Conservation (phyloP, 2,888 invertebrate species). For the Sesia bembeciformis region DNA sequence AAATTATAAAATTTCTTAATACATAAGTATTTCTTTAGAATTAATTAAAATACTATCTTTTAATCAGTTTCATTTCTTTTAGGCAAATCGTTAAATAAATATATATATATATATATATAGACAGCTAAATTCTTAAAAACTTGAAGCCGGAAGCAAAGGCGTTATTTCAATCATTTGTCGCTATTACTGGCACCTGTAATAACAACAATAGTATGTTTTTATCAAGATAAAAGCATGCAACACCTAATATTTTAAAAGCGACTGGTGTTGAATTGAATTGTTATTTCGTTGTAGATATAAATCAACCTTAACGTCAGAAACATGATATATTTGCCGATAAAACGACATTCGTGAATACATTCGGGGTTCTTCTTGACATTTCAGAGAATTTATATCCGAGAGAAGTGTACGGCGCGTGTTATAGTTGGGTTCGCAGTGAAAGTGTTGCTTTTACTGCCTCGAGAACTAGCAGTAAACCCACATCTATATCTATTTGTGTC, state of each 20-base stretch:
- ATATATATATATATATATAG: no score
- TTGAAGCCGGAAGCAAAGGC: no score
- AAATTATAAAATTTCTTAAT: no score
- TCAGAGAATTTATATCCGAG: conserved; percentile 20
- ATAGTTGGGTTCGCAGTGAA: conserved; percentile 10
- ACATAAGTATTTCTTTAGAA: no score
- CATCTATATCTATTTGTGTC: no score
- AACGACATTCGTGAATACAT: conserved; percentile 52
- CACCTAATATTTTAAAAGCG: conserved; percentile 11
- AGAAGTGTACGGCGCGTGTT: conserved; percentile 12
- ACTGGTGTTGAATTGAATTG: conserved; percentile 36
- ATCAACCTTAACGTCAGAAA: conserved; percentile 49
- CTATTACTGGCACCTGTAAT: background rate
- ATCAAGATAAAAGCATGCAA: background rate
- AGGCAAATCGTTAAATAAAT: no score
- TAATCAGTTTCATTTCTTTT: no score
- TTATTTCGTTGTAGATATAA: conserved; percentile 41
- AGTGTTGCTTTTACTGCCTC: conserved; percentile 5
- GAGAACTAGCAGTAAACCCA: background rate
- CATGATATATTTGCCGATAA: conserved; percentile 54
- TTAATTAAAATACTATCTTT: no score
- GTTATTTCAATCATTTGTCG: background rate
- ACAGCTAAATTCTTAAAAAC: no score
- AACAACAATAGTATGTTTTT: background rate
- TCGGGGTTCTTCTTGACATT: conserved; percentile 34